These are phyloP conservation scores for Podarcis cretensis DNA, from an alignment of 2,113 vertebrate species.

Conservation along the genomic window DNA sequence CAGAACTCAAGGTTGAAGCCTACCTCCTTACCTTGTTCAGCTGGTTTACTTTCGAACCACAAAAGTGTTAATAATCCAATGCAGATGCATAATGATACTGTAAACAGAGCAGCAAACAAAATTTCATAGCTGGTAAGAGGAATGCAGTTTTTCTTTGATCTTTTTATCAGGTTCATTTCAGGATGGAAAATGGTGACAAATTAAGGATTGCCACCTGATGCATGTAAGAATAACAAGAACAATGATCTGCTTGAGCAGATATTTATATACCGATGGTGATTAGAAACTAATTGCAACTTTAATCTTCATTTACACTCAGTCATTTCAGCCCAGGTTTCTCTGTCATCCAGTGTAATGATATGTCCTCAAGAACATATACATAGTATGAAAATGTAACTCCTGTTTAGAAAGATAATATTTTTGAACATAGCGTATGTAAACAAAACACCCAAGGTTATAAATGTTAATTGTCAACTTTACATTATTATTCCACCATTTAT, in stretches of 20 bases:
- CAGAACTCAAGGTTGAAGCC: background rate
- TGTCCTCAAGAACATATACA: slow-evolving; percentile 4
- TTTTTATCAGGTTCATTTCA: slow-evolving; percentile 61
- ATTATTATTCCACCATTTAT: slow-evolving; percentile 18
- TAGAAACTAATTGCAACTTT: slow-evolving; percentile 49
- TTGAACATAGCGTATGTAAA: slow-evolving; percentile 46
- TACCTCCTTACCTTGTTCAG: slow-evolving; percentile 63
- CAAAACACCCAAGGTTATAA: slow-evolving; percentile 46
- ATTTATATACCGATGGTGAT: slow-evolving; percentile 41
- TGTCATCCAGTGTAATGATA: slow-evolving; percentile 20
- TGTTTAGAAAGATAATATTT: slow-evolving; percentile 35
- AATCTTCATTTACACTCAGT: slow-evolving; percentile 29
- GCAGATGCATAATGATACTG: slow-evolving; percentile 51
- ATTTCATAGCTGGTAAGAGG: slow-evolving; percentile 65
- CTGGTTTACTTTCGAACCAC: slow-evolving; percentile 67
- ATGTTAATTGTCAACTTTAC: slow-evolving; percentile 37
- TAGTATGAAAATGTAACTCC: background rate
- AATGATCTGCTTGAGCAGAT: background rate
- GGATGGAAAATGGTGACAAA: slow-evolving; percentile 11
- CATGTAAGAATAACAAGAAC: slow-evolving; percentile 15
- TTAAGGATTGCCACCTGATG: slow-evolving; percentile 6
- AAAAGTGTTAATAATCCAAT: slow-evolving; percentile 70
- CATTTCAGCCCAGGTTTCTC: slow-evolving; percentile 22
- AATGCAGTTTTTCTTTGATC: slow-evolving; percentile 2
- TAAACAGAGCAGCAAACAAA: slow-evolving; percentile 60